Evolutionary conservation across 2,888 invertebrate species (phyloP).

Genomic region (Alloplasta piceator): DNA sequence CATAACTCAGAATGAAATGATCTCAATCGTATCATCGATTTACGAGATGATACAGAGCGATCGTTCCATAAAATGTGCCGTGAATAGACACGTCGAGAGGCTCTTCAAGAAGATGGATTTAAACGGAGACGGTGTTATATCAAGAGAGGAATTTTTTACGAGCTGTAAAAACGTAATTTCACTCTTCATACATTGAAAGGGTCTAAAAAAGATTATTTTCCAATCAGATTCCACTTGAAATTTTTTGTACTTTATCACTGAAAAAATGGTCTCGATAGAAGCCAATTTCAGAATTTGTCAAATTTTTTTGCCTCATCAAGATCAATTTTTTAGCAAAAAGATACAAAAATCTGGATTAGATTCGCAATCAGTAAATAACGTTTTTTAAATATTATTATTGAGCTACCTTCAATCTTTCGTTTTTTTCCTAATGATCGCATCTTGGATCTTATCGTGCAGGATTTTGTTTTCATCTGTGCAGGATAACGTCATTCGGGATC

Average conservation of each 20-base stretch:
- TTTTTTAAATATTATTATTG: too few relatives aligned
- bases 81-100: constrained; percentile 75
- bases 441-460: constrained; percentile 32
- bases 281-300: neutral
- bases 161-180: constrained; percentile 77
- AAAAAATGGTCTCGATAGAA: too few relatives aligned
- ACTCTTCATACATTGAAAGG: too few relatives aligned
- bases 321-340: neutral
- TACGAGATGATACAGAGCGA: constrained; percentile 77
- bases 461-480: constrained; percentile 67
- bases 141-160: constrained; percentile 77
- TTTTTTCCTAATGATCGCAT: constrained; percentile 2
- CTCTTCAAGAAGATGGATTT: constrained; percentile 79
- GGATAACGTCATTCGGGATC: constrained; percentile 74
- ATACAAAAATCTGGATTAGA: too few relatives aligned
- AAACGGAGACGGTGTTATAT: constrained; percentile 78
- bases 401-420: too few relatives aligned
- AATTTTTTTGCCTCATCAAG: constrained; percentile 1
- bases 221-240: too few relatives aligned
- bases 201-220: too few relatives aligned
- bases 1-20: constrained; percentile 79
- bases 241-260: too few relatives aligned
- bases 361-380: too few relatives aligned
- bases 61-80: constrained; percentile 69
- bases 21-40: constrained; percentile 75